Conservation (phyloP, 2,113 vertebrate genomes). For the Colius striatus region DNA sequence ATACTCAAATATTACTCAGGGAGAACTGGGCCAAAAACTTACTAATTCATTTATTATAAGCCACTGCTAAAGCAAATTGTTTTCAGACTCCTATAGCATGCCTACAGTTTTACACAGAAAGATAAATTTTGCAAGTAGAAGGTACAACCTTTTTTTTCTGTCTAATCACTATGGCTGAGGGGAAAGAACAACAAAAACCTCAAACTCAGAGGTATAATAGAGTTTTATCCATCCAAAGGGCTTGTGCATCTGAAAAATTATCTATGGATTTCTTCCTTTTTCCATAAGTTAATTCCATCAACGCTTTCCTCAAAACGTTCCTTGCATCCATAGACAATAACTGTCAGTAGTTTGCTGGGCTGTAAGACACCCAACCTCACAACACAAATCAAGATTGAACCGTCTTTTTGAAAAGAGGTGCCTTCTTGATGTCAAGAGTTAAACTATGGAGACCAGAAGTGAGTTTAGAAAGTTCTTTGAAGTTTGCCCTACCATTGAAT, state of each 20-base stretch:
- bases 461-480: background rate
- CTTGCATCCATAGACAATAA: background rate
- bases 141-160: background rate
- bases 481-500: background rate
- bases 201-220: background rate
- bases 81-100: background rate
- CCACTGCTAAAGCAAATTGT: background rate
- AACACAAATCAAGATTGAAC: background rate
- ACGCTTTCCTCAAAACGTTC: background rate
- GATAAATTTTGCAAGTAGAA: background rate
- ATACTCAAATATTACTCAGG: rapidly evolving
- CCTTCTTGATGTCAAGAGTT: background rate
- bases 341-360: too few relatives aligned
- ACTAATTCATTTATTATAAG: background rate
- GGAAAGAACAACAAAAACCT: rapidly evolving
- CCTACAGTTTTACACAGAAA: background rate
- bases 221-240: background rate
- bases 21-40: background rate
- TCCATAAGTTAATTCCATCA: background rate
- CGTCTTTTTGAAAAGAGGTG: background rate
- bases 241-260: background rate
- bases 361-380: background rate
- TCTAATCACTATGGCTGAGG: rapidly evolving
- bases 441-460: rapidly evolving
- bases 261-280: background rate